These are phyloP conservation scores for Parus major DNA, from an alignment of 2,113 vertebrate genomes.

Conservation along the genomic window DNA sequence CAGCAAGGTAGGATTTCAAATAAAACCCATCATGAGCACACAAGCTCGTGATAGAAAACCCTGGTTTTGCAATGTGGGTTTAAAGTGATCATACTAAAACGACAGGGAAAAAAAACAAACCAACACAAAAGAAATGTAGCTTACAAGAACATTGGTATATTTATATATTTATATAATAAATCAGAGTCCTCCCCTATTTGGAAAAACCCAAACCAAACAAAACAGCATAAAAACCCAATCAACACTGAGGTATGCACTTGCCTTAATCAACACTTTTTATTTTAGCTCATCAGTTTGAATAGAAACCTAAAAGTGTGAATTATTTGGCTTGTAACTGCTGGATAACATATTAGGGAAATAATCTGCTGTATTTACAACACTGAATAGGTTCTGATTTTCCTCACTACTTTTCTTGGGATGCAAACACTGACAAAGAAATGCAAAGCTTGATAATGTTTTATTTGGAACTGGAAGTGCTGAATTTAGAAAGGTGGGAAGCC, in stretches of 20 bases:
- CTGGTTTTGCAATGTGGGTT: neutral
- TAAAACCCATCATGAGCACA: neutral
- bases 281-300: constrained; percentile 43
- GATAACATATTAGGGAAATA: constrained; percentile 26
- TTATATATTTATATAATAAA: neutral
- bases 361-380: constrained; percentile 30
- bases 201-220: neutral
- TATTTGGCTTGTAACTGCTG: constrained; percentile 32
- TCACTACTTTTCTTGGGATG: neutral
- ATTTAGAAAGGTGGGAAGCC: neutral
- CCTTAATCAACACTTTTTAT: constrained; percentile 58
- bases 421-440: neutral
- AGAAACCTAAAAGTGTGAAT: constrained; percentile 28
- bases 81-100: neutral
- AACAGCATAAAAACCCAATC: neutral
- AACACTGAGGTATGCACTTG: neutral
- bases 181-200: neutral
- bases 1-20: constrained; percentile 40
- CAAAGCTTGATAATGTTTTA: neutral
- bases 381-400: constrained; percentile 51
- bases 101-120: neutral
- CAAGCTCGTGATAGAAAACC: neutral
- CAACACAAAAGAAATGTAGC: neutral
- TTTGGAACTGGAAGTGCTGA: neutral
- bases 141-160: neutral